Base-by-base conservation (phyloP, 2,888 invertebrate genomes). In the Lasioglossum calceatum region DNA sequence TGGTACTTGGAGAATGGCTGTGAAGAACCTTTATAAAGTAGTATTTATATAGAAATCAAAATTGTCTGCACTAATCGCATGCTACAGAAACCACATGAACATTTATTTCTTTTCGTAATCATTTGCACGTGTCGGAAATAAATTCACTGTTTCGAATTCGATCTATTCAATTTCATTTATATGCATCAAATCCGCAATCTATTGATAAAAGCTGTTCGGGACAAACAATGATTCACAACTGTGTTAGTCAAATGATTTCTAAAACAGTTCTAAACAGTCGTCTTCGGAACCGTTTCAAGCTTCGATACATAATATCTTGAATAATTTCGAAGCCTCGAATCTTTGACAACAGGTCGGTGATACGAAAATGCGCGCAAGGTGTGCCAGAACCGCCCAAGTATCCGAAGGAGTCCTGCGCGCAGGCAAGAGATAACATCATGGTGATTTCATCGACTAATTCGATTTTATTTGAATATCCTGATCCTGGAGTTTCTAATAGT, bases 351-450 rank as follows among this genome's bases (percentile, higher is more conserved):
- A 64, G 3, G 4, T 92, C 93, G 7, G 89, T 77, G 3, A 88
- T 95, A 47, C 84, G 94, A 79, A 93, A 90, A 86, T 95, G 95
- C 47, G 19, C 58, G 4, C 23, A 14, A 0, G 88, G 92, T 16
- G 77, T 91, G 19, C 88, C 92, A 27, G 0, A 19, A 1, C 82
- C 75, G 12, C 3, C 2, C 5, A 14, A 0, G 0, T 54, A 14
- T 42, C 64, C 79, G 0, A 1, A 44, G 2, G 4, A 0, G 1
- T 80, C 19, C 19, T 67, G 67, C 67, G 0, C 3, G 0, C 1
- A 8, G 67, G 10, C 19, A 1, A 79, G 75, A 19, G 77, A 39
- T n/a, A 47, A 23, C 0, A 36, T 77, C n/a, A 1, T 0, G 0
- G 85, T 84, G 79, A 85, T 85, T 75, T 27, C 39, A 23, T 58